Conservation (phyloP, 2,113 vertebrate genomes). For the Anoura caudifer region DNA sequence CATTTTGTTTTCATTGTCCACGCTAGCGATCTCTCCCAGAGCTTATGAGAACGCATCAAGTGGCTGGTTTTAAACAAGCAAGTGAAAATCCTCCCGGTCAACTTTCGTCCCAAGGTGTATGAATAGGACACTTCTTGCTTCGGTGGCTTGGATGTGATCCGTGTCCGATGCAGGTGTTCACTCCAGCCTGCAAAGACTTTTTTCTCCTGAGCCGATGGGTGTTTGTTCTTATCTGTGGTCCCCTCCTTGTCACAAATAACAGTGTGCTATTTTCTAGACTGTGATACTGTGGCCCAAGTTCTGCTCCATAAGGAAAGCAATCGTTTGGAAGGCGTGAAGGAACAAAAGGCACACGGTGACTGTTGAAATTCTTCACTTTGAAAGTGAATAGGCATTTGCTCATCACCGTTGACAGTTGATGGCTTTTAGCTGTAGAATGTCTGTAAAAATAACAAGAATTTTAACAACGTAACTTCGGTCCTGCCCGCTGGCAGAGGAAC, state of each 20-base stretch:
- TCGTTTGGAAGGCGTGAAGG: neutral
- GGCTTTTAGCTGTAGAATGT: conserved; percentile 76
- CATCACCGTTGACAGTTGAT: conserved; percentile 76
- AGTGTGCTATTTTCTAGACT: conserved; percentile 56
- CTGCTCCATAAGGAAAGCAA: conserved; percentile 42
- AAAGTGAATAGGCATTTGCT: conserved; percentile 76
- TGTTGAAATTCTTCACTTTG: conserved; percentile 74
- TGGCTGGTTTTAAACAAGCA: conserved; percentile 76
- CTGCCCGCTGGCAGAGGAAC: conserved; percentile 75
- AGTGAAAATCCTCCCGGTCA: conserved; percentile 59
- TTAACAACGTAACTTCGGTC: conserved; percentile 75
- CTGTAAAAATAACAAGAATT: conserved; percentile 72
- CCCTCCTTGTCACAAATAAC: conserved; percentile 42
- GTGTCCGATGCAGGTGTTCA: neutral
- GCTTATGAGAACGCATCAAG: conserved; percentile 76
- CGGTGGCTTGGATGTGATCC: conserved; percentile 41
- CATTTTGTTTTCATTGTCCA: conserved; percentile 81
- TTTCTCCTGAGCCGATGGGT: conserved; percentile 13
- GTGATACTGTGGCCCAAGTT: conserved; percentile 6
- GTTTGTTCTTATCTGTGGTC: conserved; percentile 36
- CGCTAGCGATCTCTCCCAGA: conserved; percentile 77
- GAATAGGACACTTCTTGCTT: neutral
- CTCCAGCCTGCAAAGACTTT: conserved; percentile 58
- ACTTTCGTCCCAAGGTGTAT: conserved; percentile 56
- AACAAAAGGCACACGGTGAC: conserved; percentile 64